Conservation (phyloP, 2,797 vertebrate genomes). For the Natrix natrix region DNA sequence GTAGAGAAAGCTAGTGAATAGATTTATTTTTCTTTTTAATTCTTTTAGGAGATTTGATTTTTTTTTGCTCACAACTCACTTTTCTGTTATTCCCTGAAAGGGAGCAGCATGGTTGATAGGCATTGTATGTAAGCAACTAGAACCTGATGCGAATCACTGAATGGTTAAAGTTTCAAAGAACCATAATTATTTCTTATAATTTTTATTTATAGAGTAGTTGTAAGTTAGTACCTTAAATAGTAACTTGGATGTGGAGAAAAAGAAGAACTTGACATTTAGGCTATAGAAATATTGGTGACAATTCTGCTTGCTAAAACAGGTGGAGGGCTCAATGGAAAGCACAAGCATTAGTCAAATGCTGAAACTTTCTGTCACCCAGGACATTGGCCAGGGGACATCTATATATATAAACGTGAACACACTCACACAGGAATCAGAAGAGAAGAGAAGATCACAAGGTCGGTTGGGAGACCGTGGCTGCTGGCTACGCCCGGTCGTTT, state of each 20-base stretch:
- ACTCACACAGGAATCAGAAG: no score
- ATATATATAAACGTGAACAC: no score
- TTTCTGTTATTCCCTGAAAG: not conserved
- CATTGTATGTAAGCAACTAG: not conserved
- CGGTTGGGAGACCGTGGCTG: no score
- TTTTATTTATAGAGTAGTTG: not conserved
- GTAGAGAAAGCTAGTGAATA: not conserved
- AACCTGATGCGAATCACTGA: not conserved
- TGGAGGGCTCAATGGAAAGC: not conserved
- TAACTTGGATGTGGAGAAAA: not conserved
- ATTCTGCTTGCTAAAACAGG: not conserved
- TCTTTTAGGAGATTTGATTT: not conserved
- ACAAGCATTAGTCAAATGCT: not conserved
- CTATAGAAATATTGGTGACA: not conserved
- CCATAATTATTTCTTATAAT: not conserved
- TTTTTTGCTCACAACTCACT: not conserved
- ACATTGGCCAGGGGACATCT: no score
- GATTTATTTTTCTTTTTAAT: not conserved
- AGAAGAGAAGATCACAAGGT: no score
- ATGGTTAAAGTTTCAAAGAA: not conserved
- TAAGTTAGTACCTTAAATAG: not conserved
- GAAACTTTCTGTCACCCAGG: not conserved
- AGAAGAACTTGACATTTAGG: no score
- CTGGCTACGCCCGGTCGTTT: no score
- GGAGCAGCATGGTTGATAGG: not conserved